Evolutionary conservation across 2,797 vertebrate species (phyloP).

Genomic region (Cottoperca gobio): DNA sequence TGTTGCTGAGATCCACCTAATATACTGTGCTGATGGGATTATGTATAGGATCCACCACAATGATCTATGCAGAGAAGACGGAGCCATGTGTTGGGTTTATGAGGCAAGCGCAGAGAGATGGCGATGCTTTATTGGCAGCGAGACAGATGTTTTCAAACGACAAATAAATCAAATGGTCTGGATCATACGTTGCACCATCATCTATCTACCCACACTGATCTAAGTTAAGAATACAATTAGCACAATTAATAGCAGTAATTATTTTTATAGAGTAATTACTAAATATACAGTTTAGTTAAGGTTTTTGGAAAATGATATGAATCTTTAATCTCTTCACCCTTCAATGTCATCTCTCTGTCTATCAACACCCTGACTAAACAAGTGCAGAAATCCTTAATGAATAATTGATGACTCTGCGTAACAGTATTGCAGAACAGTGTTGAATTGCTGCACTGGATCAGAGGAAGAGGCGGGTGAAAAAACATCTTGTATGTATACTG

Average conservation of each 20-base stretch:
- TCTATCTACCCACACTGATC: background rate
- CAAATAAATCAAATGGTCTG: conserved; percentile 33
- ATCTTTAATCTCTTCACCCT: conserved; percentile 44
- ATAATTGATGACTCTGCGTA: conserved; percentile 83
- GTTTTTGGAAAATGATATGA: conserved; percentile 22
- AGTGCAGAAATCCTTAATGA: conserved; percentile 77
- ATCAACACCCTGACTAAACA: conserved; percentile 66
- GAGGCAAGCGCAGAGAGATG: conserved; percentile 23
- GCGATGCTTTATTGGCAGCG: conserved; percentile 4
- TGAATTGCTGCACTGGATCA: conserved; percentile 73
- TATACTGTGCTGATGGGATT: conserved; percentile 33
- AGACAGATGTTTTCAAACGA: conserved; percentile 31
- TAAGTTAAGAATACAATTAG: conserved; percentile 1
- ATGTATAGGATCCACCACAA: conserved; percentile 43
- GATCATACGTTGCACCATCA: conserved; percentile 14
- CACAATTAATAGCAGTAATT: background rate
- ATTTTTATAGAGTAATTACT: background rate
- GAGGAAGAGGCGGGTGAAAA: conserved; percentile 54
- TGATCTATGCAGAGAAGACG: conserved; percentile 28
- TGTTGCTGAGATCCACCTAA: conserved; percentile 9
- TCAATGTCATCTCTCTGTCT: conserved; percentile 45
- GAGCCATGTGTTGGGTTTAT: conserved; percentile 39
- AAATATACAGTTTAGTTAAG: conserved; percentile 26
- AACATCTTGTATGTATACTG: conserved; percentile 56
- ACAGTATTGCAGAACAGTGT: conserved; percentile 75